Base-by-base conservation (phyloP, 2,797 vertebrate species). In the Anguilla obscura region DNA sequence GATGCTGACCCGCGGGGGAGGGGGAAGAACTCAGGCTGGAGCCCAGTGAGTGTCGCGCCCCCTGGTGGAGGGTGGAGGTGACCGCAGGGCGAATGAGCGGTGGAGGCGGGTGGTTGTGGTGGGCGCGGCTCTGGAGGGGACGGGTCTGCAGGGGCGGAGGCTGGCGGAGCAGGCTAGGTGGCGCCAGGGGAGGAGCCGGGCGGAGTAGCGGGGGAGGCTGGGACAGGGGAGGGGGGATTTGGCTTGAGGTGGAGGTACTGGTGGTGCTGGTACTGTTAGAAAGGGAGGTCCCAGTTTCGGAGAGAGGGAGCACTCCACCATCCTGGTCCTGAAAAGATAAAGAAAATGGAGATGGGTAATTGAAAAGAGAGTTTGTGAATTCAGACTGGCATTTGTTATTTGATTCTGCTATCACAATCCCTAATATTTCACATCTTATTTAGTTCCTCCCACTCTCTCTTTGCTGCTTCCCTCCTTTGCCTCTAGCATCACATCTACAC, bases 71-170 rank as follows among this genome's bases (percentile, higher is more conserved):
- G 3, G 96, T 91, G 60, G 95, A 86, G 12, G 95, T 95, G 30
- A 95, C 94, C 0, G 96, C 95, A 0, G 97, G 97, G n/a, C 97
- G 96, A 90, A 98, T 97, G 87, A 98, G 97, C 0, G 97, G 98
- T 0, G 98, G 98, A 0, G 97, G 98, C 0, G 97, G 97, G 91
- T 97, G 97, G 93, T 97, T 98, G 93, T 97, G 97, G 7, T 97
- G 95, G 1, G 96, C 94, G 87, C 97, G 93, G 90, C 95, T 97
- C 92, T 97, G 98, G 33, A 97, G 94, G 85, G 97, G 93, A 90
- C 97, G 93, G 10, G 97, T 95, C 96, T 98, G 91, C 92, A 96
- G 76, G 30, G 98, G 89, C 85, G 98, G 93, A 56, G 97, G 89
- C 95, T 97, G 63, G 45, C 97, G 91, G 91, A 97, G 94, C 93